phyloP scores from a whole-genome alignment of 1,140 invertebrate genomes.

The Magallana gigas region DNA sequence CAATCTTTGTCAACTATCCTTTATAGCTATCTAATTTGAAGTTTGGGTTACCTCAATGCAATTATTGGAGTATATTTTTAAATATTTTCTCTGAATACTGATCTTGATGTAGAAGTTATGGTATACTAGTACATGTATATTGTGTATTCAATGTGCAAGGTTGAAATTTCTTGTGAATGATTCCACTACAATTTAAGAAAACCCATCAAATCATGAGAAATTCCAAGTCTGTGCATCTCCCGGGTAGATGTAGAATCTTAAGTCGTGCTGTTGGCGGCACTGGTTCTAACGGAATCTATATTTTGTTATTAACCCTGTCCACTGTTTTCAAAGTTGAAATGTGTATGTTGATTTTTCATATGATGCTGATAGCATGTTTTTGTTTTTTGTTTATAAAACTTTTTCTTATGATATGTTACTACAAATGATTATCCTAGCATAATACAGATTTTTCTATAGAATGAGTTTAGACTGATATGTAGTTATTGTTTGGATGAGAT shows the following conservation, averaged over 20 bases:
- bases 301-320: neutral
- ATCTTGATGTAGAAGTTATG: no score
- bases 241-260: no score
- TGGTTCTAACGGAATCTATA: neutral
- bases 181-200: neutral
- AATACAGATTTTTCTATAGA: slow-evolving; percentile 10
- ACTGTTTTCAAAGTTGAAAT: neutral
- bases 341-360: slow-evolving; percentile 28
- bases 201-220: neutral
- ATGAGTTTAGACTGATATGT: neutral
- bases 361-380: slow-evolving; percentile 5
- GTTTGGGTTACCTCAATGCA: neutral
- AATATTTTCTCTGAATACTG: neutral
- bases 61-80: neutral
- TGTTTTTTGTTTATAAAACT: neutral
- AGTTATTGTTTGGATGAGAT: slow-evolving; percentile 29
- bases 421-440: slow-evolving; percentile 1
- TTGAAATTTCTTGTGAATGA: neutral
- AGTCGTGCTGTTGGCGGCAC: no score
- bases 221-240: no score
- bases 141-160: neutral
- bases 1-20: slow-evolving; percentile 12
- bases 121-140: no score
- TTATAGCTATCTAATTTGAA: neutral
- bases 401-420: neutral